phyloP scores from a whole-genome alignment of 2,797 vertebrate species.

The Sebastiscus tertius region DNA sequence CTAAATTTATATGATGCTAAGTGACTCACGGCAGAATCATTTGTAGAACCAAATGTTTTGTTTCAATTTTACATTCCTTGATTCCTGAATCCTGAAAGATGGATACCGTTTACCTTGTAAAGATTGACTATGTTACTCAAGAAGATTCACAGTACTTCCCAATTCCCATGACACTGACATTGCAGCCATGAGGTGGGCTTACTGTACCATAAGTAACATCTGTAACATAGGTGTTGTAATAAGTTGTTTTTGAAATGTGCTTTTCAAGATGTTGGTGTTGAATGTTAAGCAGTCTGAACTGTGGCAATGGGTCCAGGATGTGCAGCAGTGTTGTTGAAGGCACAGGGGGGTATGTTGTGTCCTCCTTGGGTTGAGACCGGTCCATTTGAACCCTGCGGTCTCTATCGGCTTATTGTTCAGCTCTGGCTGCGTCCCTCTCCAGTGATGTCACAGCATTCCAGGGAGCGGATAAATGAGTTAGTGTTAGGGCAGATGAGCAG shows the following conservation, averaged over 20 bases:
- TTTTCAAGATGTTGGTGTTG: slow-evolving; percentile 29
- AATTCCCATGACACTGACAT: not conserved
- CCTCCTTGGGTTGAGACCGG: slow-evolving; percentile 67
- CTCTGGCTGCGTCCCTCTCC: slow-evolving; percentile 69
- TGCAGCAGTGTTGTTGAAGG: slow-evolving; percentile 54
- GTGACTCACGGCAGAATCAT: not conserved
- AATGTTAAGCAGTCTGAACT: slow-evolving; percentile 37
- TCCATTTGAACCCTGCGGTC: slow-evolving; percentile 79
- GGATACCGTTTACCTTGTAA: not conserved
- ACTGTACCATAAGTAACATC: not conserved
- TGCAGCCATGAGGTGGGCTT: not conserved
- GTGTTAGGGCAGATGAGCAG: slow-evolving; percentile 82
- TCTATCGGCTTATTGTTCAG: slow-evolving; percentile 83
- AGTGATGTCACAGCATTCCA: slow-evolving; percentile 85
- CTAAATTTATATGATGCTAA: not conserved
- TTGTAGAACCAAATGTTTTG: not conserved
- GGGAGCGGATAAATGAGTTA: slow-evolving; percentile 82
- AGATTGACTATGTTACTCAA: not conserved
- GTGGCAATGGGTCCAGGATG: slow-evolving; percentile 24
- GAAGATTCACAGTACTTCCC: not conserved
- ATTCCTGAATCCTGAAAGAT: not conserved
- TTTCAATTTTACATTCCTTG: not conserved
- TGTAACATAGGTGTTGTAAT: not conserved
- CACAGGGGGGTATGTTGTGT: slow-evolving; percentile 61
- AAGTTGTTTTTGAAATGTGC: slow-evolving; percentile 1